Conservation (phyloP, 2,113 vertebrate species). For the Notothenia rossii region DNA sequence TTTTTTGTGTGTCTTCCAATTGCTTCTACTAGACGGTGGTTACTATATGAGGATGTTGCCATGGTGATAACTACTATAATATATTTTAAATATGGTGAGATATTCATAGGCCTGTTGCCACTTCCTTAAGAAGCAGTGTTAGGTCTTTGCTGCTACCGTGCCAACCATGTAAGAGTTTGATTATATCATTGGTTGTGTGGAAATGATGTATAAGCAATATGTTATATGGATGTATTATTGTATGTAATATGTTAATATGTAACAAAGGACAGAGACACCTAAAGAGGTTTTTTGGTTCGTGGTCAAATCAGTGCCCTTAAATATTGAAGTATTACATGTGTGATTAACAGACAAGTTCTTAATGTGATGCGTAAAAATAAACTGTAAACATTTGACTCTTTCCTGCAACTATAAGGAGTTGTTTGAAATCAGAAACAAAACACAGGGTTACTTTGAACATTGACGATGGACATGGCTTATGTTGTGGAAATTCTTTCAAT, state of each 20-base stretch:
- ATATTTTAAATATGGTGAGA: slow-evolving; percentile 16
- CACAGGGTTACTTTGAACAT: no score
- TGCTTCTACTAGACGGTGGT: not conserved
- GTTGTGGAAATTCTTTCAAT: no score
- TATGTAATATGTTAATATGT: no score
- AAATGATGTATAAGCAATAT: not conserved
- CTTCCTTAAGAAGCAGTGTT: not conserved
- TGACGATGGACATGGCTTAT: no score
- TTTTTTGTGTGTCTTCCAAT: not conserved
- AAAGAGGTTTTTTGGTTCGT: not conserved
- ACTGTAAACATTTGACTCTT: not conserved
- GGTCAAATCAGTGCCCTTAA: no score
- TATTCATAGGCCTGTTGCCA: slow-evolving; percentile 3
- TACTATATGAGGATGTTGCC: slow-evolving; percentile 3
- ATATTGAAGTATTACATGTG: not conserved
- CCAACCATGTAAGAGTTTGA: no score
- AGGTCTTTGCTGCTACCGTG: not conserved
- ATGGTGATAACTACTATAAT: slow-evolving; percentile 24
- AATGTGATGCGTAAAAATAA: not conserved
- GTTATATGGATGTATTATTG: not conserved
- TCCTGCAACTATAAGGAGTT: no score
- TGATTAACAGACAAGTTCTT: not conserved
- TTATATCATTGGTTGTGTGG: not conserved
- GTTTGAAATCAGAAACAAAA: no score
- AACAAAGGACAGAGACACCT: not conserved